A percentile compares a stretch with the other conserved stretches of the same genome.
phyloP scores from a whole-genome alignment of 2,113 vertebrate genomes.

The Bubo scandiacus region DNA sequence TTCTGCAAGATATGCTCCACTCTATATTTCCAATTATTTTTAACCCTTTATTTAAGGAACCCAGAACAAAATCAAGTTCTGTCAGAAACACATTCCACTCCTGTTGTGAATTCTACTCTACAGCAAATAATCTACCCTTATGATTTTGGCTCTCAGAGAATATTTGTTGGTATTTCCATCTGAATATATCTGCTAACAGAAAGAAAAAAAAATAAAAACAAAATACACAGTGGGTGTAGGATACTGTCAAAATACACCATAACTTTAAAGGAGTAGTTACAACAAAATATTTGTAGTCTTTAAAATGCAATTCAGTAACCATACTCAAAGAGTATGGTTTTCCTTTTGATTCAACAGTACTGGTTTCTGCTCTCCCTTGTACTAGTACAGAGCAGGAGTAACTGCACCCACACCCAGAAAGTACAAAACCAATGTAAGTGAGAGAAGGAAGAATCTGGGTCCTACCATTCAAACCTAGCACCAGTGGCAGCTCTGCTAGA shows the following conservation, averaged over 20 bases:
- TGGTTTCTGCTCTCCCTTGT: background rate
- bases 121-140: background rate
- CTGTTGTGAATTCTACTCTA: background rate
- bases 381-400: background rate
- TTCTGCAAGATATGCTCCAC: background rate
- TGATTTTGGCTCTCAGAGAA: background rate
- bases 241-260: background rate
- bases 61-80: background rate
- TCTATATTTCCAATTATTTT: background rate
- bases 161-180: background rate
- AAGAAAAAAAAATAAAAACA: background rate
- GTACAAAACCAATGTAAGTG: background rate
- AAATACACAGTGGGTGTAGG: background rate
- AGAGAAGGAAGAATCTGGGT: background rate
- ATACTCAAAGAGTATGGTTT: background rate
- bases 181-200: background rate
- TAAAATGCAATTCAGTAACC: background rate
- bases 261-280: background rate
- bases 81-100: background rate
- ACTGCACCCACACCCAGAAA: background rate
- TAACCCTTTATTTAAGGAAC: constrained; percentile 3
- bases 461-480: background rate
- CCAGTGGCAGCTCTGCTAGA: background rate
- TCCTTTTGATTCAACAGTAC: background rate
- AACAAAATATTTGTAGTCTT: background rate